phyloP scores from a whole-genome alignment of 2,113 vertebrate genomes.

The Paramormyrops kingsleyae region DNA sequence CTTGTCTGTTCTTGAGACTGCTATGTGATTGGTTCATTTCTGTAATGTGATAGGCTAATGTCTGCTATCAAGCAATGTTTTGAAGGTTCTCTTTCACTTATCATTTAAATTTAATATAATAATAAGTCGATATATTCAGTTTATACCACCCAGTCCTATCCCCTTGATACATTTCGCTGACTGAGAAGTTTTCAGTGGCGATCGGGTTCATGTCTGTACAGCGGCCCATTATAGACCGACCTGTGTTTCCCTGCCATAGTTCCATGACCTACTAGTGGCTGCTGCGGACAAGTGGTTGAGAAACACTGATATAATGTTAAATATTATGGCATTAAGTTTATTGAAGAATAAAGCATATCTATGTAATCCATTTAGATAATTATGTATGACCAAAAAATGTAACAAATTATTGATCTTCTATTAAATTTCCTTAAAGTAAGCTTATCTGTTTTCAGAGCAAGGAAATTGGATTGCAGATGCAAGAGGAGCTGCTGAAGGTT shows the following conservation, averaged over 20 bases:
- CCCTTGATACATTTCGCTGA: not conserved
- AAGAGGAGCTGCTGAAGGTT: conserved; percentile 87
- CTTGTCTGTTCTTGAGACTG: not conserved
- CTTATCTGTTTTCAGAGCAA: conserved; percentile 75
- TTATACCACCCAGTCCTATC: not conserved
- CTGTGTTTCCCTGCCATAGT: not conserved
- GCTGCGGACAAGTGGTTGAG: not conserved
- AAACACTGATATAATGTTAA: not conserved
- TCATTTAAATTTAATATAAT: not conserved
- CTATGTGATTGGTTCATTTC: not conserved
- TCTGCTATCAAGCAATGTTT: not conserved
- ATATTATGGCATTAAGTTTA: not conserved
- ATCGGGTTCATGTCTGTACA: not conserved
- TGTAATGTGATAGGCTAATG: not conserved
- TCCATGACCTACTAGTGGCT: not conserved
- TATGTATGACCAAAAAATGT: not conserved
- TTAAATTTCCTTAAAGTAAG: not conserved
- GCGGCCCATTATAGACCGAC: not conserved
- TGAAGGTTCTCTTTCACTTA: not conserved
- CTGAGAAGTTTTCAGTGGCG: not conserved
- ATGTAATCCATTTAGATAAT: not conserved
- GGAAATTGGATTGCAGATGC: conserved; percentile 92
- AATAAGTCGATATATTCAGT: not conserved
- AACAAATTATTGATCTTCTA: not conserved
- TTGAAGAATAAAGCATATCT: not conserved